Evolutionary conservation across 2,888 invertebrate genomes (phyloP).

Genomic region (Drosophila nigricruria): DNA sequence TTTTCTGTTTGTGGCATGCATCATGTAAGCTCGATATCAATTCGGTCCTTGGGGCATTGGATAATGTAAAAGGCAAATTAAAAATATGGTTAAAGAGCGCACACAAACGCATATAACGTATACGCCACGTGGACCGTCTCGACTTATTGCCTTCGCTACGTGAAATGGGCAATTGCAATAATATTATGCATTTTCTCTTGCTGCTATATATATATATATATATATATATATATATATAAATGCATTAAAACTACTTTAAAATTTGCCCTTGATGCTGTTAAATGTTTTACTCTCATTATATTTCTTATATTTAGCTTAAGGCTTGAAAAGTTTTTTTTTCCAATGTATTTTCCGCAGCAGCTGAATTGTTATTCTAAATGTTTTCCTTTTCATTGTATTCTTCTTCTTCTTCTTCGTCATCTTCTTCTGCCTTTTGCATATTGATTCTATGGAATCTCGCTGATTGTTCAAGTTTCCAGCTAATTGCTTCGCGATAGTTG

Average conservation of each 20-base stretch:
- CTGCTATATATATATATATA: no score
- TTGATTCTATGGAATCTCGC: background rate
- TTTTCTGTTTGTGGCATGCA: background rate
- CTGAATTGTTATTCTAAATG: no score
- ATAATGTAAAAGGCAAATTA: constrained; percentile 10
- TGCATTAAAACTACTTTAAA: background rate
- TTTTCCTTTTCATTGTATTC: no score
- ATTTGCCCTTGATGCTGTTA: background rate
- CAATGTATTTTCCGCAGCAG: no score
- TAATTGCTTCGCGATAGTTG: background rate
- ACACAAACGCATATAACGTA: constrained; percentile 34
- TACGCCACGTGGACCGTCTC: constrained; percentile 16
- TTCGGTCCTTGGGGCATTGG: background rate
- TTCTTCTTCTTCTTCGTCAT: no score
- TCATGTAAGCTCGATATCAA: constrained; percentile 24
- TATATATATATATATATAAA: no score
- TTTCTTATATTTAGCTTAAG: background rate
- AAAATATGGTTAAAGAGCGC: constrained; percentile 7
- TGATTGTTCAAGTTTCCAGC: background rate
- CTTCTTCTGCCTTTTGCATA: no score
- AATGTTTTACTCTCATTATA: background rate
- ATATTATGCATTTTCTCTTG: background rate
- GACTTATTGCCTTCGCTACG: constrained; percentile 27
- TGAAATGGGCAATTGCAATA: constrained; percentile 24
- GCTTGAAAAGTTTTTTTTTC: no score